Conservation (phyloP, 1,140 invertebrate genomes). For the Drosophila ercepeae region DNA sequence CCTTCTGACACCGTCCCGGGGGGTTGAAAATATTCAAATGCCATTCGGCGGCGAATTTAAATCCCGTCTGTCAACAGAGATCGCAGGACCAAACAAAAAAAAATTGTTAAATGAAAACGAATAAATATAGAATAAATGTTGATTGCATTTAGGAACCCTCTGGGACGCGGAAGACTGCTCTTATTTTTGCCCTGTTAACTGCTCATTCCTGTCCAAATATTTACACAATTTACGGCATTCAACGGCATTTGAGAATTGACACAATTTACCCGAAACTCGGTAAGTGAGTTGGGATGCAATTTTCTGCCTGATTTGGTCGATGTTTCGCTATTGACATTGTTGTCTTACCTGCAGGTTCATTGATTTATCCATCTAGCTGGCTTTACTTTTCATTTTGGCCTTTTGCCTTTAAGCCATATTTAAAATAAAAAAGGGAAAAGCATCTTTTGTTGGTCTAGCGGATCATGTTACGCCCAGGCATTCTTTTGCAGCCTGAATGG, state of each 20-base stretch:
- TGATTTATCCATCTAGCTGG: conserved; percentile 22
- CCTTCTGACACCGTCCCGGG: background rate
- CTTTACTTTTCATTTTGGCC: conserved; percentile 2
- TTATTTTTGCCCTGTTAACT: conserved; percentile 1
- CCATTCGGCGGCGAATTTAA: conserved; percentile 64
- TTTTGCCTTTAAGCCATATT: conserved; percentile 49
- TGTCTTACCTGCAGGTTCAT: conserved; percentile 31
- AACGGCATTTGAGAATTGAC: conserved; percentile 62
- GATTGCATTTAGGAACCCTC: conserved; percentile 70
- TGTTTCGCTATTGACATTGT: conserved; percentile 34
- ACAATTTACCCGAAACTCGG: conserved; percentile 69
- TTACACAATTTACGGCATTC: conserved; percentile 80
- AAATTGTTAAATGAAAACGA: conserved; percentile 23
- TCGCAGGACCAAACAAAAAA: conserved; percentile 12
- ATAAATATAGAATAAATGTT: conserved; percentile 72
- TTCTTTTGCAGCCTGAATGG: conserved; percentile 76
- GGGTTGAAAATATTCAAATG: conserved; percentile 70
- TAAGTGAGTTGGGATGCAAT: conserved; percentile 22
- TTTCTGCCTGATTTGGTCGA: conserved; percentile 45
- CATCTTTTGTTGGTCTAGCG: conserved; percentile 45
- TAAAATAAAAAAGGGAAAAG: conserved; percentile 30
- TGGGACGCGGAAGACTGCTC: conserved; percentile 47
- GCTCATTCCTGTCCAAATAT: conserved; percentile 67
- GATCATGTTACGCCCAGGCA: conserved; percentile 66
- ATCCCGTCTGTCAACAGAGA: conserved; percentile 80